phyloP scores from a whole-genome alignment of 2,888 invertebrate genomes.

The Erebia ligea region DNA sequence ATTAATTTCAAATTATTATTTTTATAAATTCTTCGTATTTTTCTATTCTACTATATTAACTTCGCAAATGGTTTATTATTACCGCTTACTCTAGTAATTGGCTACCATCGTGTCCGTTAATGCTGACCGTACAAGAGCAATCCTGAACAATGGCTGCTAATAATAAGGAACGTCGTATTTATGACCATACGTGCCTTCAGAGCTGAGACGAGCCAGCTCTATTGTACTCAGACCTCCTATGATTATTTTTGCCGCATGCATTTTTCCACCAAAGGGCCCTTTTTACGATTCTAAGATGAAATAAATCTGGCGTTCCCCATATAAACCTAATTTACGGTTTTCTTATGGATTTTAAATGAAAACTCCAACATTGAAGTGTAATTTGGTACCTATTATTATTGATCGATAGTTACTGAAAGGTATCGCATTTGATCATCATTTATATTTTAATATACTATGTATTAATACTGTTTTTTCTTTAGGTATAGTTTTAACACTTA shows the following conservation, averaged over 20 bases:
- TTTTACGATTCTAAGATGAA: conserved; percentile 67
- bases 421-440: neutral
- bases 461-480: too few species aligned
- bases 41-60: neutral
- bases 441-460: neutral
- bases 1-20: neutral
- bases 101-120: conserved; percentile 43
- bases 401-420: neutral
- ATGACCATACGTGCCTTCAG: conserved; percentile 80
- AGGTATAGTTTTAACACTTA: neutral
- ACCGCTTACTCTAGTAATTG: conserved; percentile 38
- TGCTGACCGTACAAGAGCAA: conserved; percentile 69
- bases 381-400: neutral
- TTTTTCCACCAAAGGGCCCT: conserved; percentile 73
- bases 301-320: conserved; percentile 60
- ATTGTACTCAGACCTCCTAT: conserved; percentile 81
- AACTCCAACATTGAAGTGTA: conserved; percentile 1
- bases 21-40: neutral
- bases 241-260: conserved; percentile 76
- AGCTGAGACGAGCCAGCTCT: conserved; percentile 75
- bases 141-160: conserved; percentile 79
- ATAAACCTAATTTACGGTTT: conserved; percentile 64
- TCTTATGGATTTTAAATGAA: conserved; percentile 21
- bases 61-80: conserved; percentile 25
- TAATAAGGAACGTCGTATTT: conserved; percentile 81